Percentiles rank a stretch among this genome's conserved stretches.
Conservation (phyloP, 1,140 invertebrate genomes). For the Ctenoplectra terminalis region DNA sequence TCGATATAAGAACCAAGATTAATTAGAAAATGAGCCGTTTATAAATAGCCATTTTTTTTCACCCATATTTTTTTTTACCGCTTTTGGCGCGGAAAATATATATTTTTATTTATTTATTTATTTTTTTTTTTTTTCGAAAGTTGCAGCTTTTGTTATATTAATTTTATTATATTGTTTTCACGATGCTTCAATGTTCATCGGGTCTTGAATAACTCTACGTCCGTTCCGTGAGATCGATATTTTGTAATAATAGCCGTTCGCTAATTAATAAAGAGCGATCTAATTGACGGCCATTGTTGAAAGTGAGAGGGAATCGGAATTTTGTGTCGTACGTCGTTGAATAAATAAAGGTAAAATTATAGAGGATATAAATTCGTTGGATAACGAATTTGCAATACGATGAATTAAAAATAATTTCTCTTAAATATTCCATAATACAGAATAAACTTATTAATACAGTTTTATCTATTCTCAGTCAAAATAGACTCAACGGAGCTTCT, state of each 20-base stretch:
- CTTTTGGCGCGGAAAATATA: too few relatives aligned
- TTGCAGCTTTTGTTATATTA: background rate
- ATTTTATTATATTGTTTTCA: background rate
- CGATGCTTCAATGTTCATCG: background rate
- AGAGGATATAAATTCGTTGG: background rate
- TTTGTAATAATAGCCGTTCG: conserved; percentile 4
- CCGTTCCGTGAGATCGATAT: conserved; percentile 5
- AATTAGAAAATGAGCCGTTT: background rate
- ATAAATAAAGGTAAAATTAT: too few relatives aligned
- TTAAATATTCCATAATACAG: too few relatives aligned
- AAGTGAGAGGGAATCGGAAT: background rate
- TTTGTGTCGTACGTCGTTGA: background rate
- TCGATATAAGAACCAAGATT: background rate
- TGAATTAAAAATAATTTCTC: too few relatives aligned
- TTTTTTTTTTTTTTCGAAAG: background rate
- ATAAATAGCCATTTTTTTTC: background rate
- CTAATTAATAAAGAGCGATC: background rate
- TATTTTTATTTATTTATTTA: background rate
- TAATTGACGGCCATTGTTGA: background rate
- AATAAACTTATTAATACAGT: too few relatives aligned
- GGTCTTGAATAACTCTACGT: background rate
- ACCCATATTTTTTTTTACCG: too few relatives aligned
- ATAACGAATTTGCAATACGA: too few relatives aligned
- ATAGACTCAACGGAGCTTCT: too few relatives aligned
- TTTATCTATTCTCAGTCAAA: too few relatives aligned